A percentile compares a stretch with the other conserved stretches of the same genome.
These are phyloP conservation scores for Natator depressus DNA, from an alignment of 2,113 vertebrate species.

Conservation along the genomic window DNA sequence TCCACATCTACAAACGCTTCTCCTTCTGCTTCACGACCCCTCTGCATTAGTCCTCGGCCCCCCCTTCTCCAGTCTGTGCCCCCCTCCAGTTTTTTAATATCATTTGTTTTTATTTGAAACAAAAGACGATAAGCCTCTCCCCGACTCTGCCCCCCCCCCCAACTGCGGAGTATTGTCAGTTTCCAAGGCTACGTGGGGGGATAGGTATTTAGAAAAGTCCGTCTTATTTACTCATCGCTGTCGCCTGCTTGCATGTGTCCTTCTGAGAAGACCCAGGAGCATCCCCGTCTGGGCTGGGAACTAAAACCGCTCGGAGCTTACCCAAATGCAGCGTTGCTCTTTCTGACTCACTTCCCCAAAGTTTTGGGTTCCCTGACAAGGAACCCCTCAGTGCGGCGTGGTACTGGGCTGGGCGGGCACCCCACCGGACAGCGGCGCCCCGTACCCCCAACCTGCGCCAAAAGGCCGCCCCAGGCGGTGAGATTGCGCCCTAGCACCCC, in stretches of 20 bases:
- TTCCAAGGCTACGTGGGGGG: constrained; percentile 54
- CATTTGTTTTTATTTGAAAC: neutral
- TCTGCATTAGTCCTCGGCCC: neutral
- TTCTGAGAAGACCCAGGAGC: neutral
- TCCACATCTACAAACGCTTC: neutral
- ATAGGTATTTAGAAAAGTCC: neutral
- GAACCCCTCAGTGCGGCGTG: neutral
- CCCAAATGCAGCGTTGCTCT: too few species aligned
- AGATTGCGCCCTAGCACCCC: too few species aligned
- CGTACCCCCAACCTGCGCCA: neutral
- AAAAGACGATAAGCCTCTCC: neutral
- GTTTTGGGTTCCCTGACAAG: neutral
- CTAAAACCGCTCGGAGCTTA: too few species aligned
- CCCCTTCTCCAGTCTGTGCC: neutral
- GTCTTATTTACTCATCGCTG: neutral
- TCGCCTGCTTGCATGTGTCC: neutral
- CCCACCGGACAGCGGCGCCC: too few species aligned
- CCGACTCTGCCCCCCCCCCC: neutral
- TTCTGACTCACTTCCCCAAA: too few species aligned
- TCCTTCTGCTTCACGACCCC: neutral
- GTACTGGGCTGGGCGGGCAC: too few species aligned
- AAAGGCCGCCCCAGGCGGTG: too few species aligned
- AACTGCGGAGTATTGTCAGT: neutral
- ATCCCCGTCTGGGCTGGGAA: neutral
- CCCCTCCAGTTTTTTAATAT: neutral